Conservation (phyloP, 2,113 vertebrate species). For the Penelope pileata region DNA sequence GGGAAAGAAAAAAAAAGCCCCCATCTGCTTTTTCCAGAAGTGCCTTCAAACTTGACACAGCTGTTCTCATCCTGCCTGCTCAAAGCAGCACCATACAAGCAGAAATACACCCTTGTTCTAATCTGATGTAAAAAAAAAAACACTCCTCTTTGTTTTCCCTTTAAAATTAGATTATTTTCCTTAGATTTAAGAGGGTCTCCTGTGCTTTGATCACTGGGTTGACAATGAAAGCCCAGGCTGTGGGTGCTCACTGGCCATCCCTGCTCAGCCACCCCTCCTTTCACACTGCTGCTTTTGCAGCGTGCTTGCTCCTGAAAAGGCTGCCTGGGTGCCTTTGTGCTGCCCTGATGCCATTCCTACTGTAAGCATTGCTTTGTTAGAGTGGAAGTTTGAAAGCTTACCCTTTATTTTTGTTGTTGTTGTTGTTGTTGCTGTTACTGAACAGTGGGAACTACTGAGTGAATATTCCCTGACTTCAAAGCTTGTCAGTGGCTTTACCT, state of each 20-base stretch:
- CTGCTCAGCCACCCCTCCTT: constrained; percentile 47
- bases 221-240: constrained; percentile 67
- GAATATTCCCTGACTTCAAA: constrained; percentile 30
- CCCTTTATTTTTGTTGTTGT: constrained; percentile 55
- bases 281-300: constrained; percentile 51
- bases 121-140: constrained; percentile 25
- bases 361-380: constrained; percentile 57
- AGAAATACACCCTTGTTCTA: constrained; percentile 66
- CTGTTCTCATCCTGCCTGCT: constrained; percentile 49
- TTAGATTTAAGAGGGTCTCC: constrained; percentile 70
- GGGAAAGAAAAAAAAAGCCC: not conserved
- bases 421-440: constrained; percentile 49
- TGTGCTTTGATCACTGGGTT: constrained; percentile 72
- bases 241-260: not conserved
- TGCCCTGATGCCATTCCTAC: constrained; percentile 37
- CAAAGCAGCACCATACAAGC: constrained; percentile 44
- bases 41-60: constrained; percentile 56
- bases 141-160: constrained; percentile 65
- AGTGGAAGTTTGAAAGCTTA: constrained; percentile 50
- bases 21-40: constrained; percentile 52
- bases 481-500: constrained; percentile 46
- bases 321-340: constrained; percentile 51
- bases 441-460: constrained; percentile 1
- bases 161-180: constrained; percentile 75
- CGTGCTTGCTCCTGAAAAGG: constrained; percentile 52